Conservation (phyloP, 2,888 invertebrate genomes). For the Ophion slaviceki region DNA sequence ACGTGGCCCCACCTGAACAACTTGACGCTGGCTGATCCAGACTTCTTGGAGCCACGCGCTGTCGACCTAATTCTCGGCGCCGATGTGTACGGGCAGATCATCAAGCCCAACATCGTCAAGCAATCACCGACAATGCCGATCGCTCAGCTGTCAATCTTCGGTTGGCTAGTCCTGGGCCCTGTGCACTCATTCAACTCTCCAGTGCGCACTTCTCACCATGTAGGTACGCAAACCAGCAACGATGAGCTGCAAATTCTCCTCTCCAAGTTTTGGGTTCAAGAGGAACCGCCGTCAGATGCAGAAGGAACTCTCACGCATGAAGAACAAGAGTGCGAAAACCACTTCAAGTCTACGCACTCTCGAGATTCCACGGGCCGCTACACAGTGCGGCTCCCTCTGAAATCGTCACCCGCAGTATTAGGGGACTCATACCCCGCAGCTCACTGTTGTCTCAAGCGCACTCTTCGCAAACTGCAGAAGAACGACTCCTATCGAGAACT, state of each 20-base stretch:
- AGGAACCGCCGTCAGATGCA: slow-evolving; percentile 13
- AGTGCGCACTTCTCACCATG: neutral
- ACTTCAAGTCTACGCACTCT: slow-evolving; percentile 41
- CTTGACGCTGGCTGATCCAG: slow-evolving; percentile 61
- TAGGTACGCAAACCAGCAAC: neutral
- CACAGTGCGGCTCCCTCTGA: slow-evolving; percentile 43
- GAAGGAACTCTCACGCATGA: slow-evolving; percentile 3
- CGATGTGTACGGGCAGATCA: slow-evolving; percentile 58
- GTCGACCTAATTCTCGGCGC: slow-evolving; percentile 66
- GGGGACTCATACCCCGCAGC: slow-evolving; percentile 34
- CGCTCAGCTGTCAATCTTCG: slow-evolving; percentile 51
- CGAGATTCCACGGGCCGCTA: slow-evolving; percentile 42
- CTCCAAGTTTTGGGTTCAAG: slow-evolving; percentile 48
- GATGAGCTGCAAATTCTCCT: slow-evolving; percentile 16
- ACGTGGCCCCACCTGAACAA: slow-evolving; percentile 58
- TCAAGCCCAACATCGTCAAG: slow-evolving; percentile 59
- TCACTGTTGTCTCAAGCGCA: slow-evolving; percentile 19
- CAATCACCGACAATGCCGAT: slow-evolving; percentile 47
- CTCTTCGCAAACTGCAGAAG: neutral
- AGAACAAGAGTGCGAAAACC: slow-evolving; percentile 39
- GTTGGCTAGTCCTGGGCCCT: slow-evolving; percentile 56
- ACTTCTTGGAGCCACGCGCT: slow-evolving; percentile 52
- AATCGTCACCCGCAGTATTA: neutral
- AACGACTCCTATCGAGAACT: slow-evolving; percentile 9
- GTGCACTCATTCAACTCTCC: neutral